Evolutionary conservation across 2,797 vertebrate genomes (phyloP), one percentile per base, ranked within the genome.

Genomic region (Tinamus major): DNA sequence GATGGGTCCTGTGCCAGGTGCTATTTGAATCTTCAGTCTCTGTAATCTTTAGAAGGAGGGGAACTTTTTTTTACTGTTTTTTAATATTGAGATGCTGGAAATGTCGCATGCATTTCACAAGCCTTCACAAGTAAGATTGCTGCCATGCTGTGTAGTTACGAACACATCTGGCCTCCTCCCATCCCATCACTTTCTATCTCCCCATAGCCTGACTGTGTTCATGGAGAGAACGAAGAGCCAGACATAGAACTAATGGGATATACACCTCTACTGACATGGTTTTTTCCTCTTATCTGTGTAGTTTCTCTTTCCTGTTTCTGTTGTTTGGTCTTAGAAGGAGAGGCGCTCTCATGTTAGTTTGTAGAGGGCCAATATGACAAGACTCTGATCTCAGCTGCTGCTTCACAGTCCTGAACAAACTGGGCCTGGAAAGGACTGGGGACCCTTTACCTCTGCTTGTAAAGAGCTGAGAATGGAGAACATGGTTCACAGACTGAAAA

Each of bases 231-330:
- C 6, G 39, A 23, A 37, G 42, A 41, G 13, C 44, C 61, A 55
- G 29, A 18, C 0, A 0, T 35, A 49, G 71, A 35, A 23, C 24
- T 85, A 21, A 62, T 58, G 16, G 3, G 39, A 4, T 14, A 6
- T 24, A 24, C 64, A 12, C 23, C 12, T 72, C 23, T 80, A 53
- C 39, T 88, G 13, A 12, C 5, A 0, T 10, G 26, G 27, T 71
- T 16, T 1, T 49, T 67, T 61, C 7, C 51, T 53, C 13, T 53
- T 53, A 53, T 56, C 13, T 6, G 0, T 3, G 10, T 10, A 61
- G 55, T 48, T 78, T 64, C 55, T 58, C 13, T 7, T 1, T 0
- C 55, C 55, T 65, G 49, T 16, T 56, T 64, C 53, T 61, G 35
- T 5, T 26, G 1, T 2, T 33, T 82, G 46, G 46, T 20, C 14